These are phyloP conservation scores for Drosophila suzukii DNA, from an alignment of 1,140 invertebrate genomes.

Conservation along the genomic window DNA sequence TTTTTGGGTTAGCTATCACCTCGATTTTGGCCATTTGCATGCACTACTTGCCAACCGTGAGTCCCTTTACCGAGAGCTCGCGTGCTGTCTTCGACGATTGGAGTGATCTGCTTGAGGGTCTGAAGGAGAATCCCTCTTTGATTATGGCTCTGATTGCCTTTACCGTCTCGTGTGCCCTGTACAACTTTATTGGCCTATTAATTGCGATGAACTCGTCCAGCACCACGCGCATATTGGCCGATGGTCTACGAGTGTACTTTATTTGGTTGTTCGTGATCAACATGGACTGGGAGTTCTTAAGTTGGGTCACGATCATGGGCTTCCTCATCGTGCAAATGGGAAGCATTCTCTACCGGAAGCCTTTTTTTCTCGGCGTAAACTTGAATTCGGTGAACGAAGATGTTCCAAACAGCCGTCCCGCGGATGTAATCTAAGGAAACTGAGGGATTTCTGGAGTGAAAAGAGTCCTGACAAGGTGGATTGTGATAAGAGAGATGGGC, in stretches of 20 bases:
- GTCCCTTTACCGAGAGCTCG: slow-evolving; percentile 91
- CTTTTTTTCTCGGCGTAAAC: slow-evolving; percentile 85
- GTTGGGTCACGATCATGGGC: slow-evolving; percentile 92
- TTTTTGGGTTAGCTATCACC: slow-evolving; percentile 94
- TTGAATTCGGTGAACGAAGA: slow-evolving; percentile 38
- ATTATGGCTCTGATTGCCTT: slow-evolving; percentile 88
- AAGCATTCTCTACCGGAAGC: slow-evolving; percentile 91
- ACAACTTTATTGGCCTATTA: slow-evolving; percentile 97
- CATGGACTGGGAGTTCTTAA: slow-evolving; percentile 92
- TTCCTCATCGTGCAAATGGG: slow-evolving; percentile 90
- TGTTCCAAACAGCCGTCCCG: slow-evolving; percentile 66
- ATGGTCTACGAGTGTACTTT: slow-evolving; percentile 94
- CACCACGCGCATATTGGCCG: slow-evolving; percentile 96
- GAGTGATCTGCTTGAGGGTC: slow-evolving; percentile 93
- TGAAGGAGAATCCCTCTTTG: slow-evolving; percentile 86
- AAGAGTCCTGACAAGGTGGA: slow-evolving; percentile 17
- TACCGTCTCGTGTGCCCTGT: slow-evolving; percentile 97
- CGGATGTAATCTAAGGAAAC: slow-evolving; percentile 64
- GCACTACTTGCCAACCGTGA: slow-evolving; percentile 91
- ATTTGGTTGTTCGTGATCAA: slow-evolving; percentile 94
- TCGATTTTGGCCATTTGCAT: slow-evolving; percentile 91
- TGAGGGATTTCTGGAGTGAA: background rate
- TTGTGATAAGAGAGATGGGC: slow-evolving; percentile 67
- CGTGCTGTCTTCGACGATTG: slow-evolving; percentile 93
- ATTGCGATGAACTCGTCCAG: slow-evolving; percentile 98